phyloP scores from a whole-genome alignment of 2,888 invertebrate genomes.

The Spialia ferax region DNA sequence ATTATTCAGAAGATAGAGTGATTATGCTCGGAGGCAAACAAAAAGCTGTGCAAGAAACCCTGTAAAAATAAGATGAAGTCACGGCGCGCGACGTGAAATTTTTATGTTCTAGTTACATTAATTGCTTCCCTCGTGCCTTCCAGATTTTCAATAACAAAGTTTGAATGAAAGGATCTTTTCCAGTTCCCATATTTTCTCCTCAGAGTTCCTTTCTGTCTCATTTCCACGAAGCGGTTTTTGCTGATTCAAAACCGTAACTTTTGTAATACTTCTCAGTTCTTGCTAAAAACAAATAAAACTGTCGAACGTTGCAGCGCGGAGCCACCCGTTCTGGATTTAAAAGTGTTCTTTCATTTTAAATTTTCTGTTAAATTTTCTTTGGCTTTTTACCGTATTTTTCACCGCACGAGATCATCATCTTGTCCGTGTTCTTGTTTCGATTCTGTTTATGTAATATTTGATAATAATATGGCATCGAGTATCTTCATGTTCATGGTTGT shows the following conservation, averaged over 20 bases:
- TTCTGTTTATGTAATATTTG: neutral
- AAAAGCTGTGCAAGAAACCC: slow-evolving; percentile 7
- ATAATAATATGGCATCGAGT: neutral
- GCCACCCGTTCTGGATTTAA: slow-evolving; percentile 26
- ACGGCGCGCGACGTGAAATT: slow-evolving; percentile 10
- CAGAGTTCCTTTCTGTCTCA: slow-evolving; percentile 1
- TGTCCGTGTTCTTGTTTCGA: no score
- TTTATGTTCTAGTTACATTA: slow-evolving; percentile 8
- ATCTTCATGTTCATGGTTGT: neutral
- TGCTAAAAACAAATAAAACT: slow-evolving; percentile 31
- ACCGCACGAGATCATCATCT: neutral
- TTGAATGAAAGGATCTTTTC: slow-evolving; percentile 10
- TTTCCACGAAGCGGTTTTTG: slow-evolving; percentile 23
- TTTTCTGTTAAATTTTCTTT: neutral
- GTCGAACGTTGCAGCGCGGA: slow-evolving; percentile 20
- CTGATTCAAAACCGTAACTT: slow-evolving; percentile 34
- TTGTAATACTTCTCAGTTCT: slow-evolving; percentile 24
- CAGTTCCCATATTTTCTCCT: slow-evolving; percentile 11
- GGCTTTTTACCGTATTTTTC: neutral
- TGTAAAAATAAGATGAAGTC: neutral
- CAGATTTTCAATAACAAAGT: slow-evolving; percentile 35
- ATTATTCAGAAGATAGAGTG: neutral
- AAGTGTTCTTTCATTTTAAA: neutral
- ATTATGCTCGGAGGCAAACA: neutral
- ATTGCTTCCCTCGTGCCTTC: slow-evolving; percentile 26